Evolutionary conservation across 2,797 vertebrate genomes (phyloP), one percentile per base, ranked within the genome.

Genomic region (Acridotheres tristis): DNA sequence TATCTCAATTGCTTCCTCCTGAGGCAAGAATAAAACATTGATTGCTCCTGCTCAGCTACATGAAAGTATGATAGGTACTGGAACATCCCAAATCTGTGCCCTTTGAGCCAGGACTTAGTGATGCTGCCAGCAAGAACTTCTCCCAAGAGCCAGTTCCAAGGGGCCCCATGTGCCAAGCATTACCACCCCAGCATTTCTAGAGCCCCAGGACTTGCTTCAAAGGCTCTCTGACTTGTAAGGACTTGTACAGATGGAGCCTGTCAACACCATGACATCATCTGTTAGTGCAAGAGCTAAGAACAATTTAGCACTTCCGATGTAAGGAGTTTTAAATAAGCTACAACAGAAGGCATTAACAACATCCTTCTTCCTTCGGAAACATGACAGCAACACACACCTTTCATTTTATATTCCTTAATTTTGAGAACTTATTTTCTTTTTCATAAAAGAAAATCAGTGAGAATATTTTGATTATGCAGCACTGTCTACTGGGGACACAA

Each of bases 331-430:
- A 51, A 55, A 78, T 42, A 50, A 71, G 90, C 67, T 21, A 69
- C 13, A 86, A 34, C 7, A 38, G 6, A 79, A 48, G 5, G 36
- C 30, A 58, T n/a, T 58, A 75, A 53, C 19, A 51, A 34, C 30
- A 34, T 43, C 18, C 21, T 27, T 21, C 38, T 42, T 75, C 16
- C 34, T 53, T 50, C 47, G 75, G 69, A 38, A 75, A 50, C 22
- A 32, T 20, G 11, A 29, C 6, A 6, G 11, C 17, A 48, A 73
- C 14, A 27, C 4, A 47, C 0, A 0, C 22, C 29, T 65, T 76
- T 68, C 47, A 32, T 50, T 45, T 26, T 3, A 26, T 0, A 1
- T 36, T 51, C 47, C 74, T 58, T 43, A 36, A 45, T 47, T 81
- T 43, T 43, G 45, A 55, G n/a, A 74, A 63, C 16, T 51, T 69